Base-by-base conservation (phyloP, 53 echinoderm and acorn worm genomes). In the Paelopatides confundens region DNA sequence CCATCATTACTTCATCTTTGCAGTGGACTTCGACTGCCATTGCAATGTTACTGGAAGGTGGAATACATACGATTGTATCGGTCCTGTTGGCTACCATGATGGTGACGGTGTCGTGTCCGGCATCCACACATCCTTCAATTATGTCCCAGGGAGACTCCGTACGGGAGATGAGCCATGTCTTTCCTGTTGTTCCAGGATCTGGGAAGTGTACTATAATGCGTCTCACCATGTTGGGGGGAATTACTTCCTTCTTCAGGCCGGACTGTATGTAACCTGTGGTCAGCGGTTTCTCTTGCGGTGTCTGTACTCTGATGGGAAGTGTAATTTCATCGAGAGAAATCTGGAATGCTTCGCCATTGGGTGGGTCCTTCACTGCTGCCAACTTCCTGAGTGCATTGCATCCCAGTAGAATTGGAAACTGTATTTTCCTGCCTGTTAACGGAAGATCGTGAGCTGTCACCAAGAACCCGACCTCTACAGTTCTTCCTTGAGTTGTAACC, bases 391-490 rank as follows among this genome's bases (percentile, higher is more conserved):
- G 63, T 3, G 50, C 71, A 31, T 87, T 87, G 58, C 87, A 87
- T 18, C 87, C 87, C 31, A 87, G 58, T 28, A 87, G 33, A 33
- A 87, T 71, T 31, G 87, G 87, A 38, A 28, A 21, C 31, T 68
- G 6, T 0, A 6, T 35, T 18, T 8, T 26, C 13, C 33, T 17
- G 1, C 23, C 51, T 18, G 9, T 13, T 0, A 15, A 12, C 13
- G 81, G 62, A 37, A 82, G 35, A 31, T 69, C 40, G 5, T 46
- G 18, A 4, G 14, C 34, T 2, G 82, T 79, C 3, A 87, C 66
- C 27, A 91, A 49, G 34, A 91, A 91, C 32, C 87, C 87, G 38
- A 91, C 82, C 43, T 17, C 28, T 10, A 71, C 91, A 12, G 38
- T 36, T 13, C 51, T n/a, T 0, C 81, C 81, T 35, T 69, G 31